phyloP scores from a whole-genome alignment of 2,113 vertebrate genomes.

The Saccopteryx bilineata region DNA sequence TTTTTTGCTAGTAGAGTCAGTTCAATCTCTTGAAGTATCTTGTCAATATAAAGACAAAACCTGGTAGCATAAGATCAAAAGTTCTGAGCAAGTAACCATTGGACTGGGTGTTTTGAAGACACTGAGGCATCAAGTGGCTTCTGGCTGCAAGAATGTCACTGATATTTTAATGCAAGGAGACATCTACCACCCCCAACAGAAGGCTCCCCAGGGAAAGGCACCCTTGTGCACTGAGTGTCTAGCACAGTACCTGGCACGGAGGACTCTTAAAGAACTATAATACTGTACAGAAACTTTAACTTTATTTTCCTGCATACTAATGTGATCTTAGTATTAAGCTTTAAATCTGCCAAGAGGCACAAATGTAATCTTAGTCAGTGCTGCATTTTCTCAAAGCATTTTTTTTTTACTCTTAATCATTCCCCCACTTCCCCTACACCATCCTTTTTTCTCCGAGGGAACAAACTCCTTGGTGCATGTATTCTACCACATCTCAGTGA shows the following conservation, averaged over 20 bases:
- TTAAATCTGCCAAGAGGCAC: neutral
- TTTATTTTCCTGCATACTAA: conserved; percentile 33
- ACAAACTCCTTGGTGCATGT: neutral
- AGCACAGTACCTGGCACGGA: neutral
- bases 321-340: conserved; percentile 14
- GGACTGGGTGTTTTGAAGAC: neutral
- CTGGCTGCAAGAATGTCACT: neutral
- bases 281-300: neutral
- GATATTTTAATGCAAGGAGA: neutral
- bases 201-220: neutral
- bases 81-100: neutral
- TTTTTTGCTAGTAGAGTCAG: neutral
- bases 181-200: neutral
- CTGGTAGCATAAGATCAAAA: conserved; percentile 16
- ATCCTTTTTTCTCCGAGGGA: conserved; percentile 1
- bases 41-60: conserved; percentile 33
- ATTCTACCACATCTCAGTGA: neutral
- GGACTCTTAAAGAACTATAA: neutral
- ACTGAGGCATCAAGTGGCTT: neutral
- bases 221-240: neutral
- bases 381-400: conserved; percentile 9
- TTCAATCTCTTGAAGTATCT: neutral
- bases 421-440: neutral
- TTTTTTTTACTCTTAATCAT: neutral
- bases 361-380: neutral